Base-by-base conservation (phyloP, 2,113 vertebrate species). In the Clarias batrachus region DNA sequence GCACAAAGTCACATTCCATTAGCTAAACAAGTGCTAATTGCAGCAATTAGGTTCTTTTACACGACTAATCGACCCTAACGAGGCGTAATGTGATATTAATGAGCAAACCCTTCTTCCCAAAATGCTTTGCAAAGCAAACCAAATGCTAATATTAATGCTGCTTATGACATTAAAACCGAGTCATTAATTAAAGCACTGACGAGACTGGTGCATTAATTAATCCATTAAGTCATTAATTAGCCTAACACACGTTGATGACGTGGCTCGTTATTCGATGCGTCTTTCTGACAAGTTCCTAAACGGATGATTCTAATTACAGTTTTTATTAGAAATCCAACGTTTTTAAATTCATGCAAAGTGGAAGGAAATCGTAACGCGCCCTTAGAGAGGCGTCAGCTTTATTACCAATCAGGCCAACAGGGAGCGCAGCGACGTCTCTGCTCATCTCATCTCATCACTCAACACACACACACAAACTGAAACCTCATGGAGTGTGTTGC, bases 51-150 rank as follows among this genome's bases (percentile, higher is more conserved):
- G 95, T 92, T 92, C 93, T 95, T 97, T 96, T 97, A 96, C 97
- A 97, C 97, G 98, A 97, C 97, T 98, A 99, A 99, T 99, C 96
- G 95, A 93, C 96, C 94, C 95, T 94, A 96, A 96, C 92, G 79
- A 94, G 95, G 94, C 94, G 95, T 99, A 97, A 99, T 98, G 99
- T 95, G 97, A 97, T 98, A 96, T 97, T 99, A 99, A 99, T 99
- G 97, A 96, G 97, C 97, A 96, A 96, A 81, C 74, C 96, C 76
- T 17, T 71, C 66, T 81, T 74, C 80, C 78, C 57, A 81, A 62
- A 80, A 60, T 80, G 78, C 78, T 37, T 60, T 33, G 74, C 37
- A 83, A 88, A 86, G 86, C 81, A 21, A 83, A 54, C 11, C 13
- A 82, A 82, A 52, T 82, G 65, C 81, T 83, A 83, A 83, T 83